phyloP scores from a whole-genome alignment of 2,888 invertebrate genomes.

The Muschampia plurimacula region DNA sequence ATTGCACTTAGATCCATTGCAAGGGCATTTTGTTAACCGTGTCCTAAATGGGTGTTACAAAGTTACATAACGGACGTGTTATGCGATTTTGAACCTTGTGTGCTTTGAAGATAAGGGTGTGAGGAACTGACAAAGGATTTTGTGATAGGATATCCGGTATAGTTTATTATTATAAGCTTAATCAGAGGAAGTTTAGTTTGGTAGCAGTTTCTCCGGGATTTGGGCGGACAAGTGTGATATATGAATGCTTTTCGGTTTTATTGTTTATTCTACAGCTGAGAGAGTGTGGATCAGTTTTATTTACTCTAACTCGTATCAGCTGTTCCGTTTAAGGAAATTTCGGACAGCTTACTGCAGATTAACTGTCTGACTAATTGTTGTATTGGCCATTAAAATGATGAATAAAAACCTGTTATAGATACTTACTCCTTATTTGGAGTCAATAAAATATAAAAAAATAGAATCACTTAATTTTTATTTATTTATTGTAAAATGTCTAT shows the following conservation, averaged over 20 bases:
- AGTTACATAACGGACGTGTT: not conserved
- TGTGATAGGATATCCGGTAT: slow-evolving; percentile 52
- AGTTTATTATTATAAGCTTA: slow-evolving; percentile 64
- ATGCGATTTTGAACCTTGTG: slow-evolving; percentile 35
- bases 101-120: not conserved
- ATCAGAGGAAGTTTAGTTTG: slow-evolving; percentile 58
- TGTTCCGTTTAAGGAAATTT: not conserved
- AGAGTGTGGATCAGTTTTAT: not conserved
- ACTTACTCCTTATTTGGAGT: no score
- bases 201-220: slow-evolving; percentile 24
- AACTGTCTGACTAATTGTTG: not conserved
- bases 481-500: no score
- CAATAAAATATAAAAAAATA: no score
- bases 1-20: not conserved
- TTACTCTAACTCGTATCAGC: not conserved
- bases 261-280: slow-evolving; percentile 22
- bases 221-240: slow-evolving; percentile 27
- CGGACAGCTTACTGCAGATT: not conserved
- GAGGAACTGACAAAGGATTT: slow-evolving; percentile 16
- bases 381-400: no score
- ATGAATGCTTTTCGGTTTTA: slow-evolving; percentile 23
- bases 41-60: not conserved
- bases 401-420: no score
- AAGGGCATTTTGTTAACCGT: not conserved
- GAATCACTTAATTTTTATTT: no score